Evolutionary conservation across 2,113 vertebrate species (phyloP), one percentile per base, ranked within the genome.

Genomic region (Nannobrachium achirus): DNA sequence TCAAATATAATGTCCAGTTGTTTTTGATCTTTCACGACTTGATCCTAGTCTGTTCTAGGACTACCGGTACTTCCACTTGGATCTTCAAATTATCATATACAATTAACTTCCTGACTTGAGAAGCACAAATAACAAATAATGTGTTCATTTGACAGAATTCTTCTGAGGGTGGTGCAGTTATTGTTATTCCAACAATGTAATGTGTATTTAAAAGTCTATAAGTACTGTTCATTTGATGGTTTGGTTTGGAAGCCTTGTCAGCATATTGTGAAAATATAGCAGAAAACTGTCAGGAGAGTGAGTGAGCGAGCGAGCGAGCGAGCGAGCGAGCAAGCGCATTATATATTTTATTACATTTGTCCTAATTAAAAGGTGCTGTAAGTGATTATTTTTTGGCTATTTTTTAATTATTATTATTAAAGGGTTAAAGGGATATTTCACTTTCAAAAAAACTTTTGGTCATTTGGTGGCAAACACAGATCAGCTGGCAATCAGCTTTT

Each of bases 1-100:
- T 41, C 0, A 69, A 66, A 45, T 10, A 25, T 53, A 40, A 20
- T 8, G 74, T 49, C 51, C 19, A 7, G 5, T 57, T 15, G n/a
- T 52, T 48, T n/a, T 63, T 14, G 67, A 10, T 51, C 39, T 55
- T 56, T 73, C 56, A 51, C 45, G 20, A 50, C 49, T 69, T 16
- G 14, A 58, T 46, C 8, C 40, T 56, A 10, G 53, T 13, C 8
- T 56, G 16, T 53, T 56, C 15, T 13, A 49, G 3, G 25, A 33
- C 25, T 33, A 33, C 25, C 4, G 20, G 4, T 25, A 1, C 20
- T 4, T 4, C 20, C 20, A 61, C 2, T 56, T 16, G 16, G 50
- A 8, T 53, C 6, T 66, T 62, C 25, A 67, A 16, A 50, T 57
- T 41, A 38, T 20, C 50, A 19, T 52, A 33, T 33, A 33, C n/a